These are phyloP conservation scores for Macrocentrus cingulum DNA, from an alignment of 1,140 invertebrate genomes.

Conservation along the genomic window DNA sequence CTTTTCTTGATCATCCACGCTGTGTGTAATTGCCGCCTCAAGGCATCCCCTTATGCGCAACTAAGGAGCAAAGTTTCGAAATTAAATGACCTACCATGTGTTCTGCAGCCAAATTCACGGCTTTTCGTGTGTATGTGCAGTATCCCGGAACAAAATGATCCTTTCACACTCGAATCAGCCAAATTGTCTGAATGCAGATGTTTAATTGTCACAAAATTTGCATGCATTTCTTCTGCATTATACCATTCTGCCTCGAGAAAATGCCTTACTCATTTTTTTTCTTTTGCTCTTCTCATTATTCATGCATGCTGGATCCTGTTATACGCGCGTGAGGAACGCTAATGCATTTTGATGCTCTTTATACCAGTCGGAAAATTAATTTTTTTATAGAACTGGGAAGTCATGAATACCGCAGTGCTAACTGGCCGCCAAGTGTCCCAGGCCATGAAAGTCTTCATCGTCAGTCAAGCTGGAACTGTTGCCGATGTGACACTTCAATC, in stretches of 20 bases:
- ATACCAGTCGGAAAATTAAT: not conserved
- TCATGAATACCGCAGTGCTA: conserved; percentile 93
- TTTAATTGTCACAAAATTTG: conserved; percentile 16
- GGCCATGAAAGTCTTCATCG: conserved; percentile 93
- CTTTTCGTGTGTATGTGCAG: too few species aligned
- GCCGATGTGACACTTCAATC: conserved; percentile 95
- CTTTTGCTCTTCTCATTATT: not conserved
- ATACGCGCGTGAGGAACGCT: not conserved
- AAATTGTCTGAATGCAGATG: too few species aligned
- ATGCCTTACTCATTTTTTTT: not conserved
- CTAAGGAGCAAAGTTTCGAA: conserved; percentile 38
- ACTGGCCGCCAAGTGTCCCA: conserved; percentile 92
- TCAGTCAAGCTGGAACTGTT: conserved; percentile 89
- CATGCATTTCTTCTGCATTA: not conserved
- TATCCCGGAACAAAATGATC: too few species aligned
- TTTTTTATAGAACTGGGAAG: conserved; percentile 82
- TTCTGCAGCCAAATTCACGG: too few species aligned
- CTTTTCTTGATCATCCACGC: conserved; percentile 34
- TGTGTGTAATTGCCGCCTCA: not conserved
- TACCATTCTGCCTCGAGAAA: not conserved
- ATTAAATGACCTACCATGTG: conserved; percentile 31
- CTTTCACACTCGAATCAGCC: not conserved
- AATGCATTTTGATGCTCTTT: not conserved
- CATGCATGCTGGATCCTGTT: not conserved
- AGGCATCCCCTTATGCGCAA: not conserved